Evolutionary conservation across 2,113 vertebrate species (phyloP).

Genomic region (Vicugna pacos): DNA sequence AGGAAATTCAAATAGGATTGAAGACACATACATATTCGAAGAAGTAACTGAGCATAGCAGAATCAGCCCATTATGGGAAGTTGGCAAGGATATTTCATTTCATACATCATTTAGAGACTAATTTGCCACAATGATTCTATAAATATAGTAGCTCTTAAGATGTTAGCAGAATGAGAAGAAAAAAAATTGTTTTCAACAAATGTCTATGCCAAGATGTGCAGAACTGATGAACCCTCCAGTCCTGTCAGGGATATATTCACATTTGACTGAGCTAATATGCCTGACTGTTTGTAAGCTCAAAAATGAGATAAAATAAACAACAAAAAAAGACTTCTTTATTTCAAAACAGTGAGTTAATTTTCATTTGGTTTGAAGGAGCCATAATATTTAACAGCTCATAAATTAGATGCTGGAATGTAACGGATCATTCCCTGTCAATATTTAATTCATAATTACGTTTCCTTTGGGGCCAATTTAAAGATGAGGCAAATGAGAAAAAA

Average conservation of each 20-base stretch:
- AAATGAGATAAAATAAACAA: background rate
- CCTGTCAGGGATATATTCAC: background rate
- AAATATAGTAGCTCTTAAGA: constrained; percentile 73
- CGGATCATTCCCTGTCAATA: background rate
- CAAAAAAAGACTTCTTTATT: background rate
- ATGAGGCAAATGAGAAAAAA: background rate
- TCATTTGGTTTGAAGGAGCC: background rate
- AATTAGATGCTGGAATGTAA: background rate
- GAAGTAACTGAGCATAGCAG: constrained; percentile 56
- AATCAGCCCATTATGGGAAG: constrained; percentile 57
- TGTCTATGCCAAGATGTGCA: background rate
- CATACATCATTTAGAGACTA: constrained; percentile 80
- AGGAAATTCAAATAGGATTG: constrained; percentile 34
- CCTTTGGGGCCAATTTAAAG: background rate
- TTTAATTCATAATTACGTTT: constrained; percentile 22
- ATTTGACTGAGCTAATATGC: constrained; percentile 40
- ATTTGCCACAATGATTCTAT: constrained; percentile 69
- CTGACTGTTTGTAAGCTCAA: background rate
- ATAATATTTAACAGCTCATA: background rate
- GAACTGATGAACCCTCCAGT: background rate
- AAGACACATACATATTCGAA: constrained; percentile 15
- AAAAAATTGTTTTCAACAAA: constrained; percentile 49
- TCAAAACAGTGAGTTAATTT: background rate
- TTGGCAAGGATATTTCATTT: constrained; percentile 74
- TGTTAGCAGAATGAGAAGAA: constrained; percentile 61